Conservation (phyloP, 2,888 invertebrate genomes). For the Ischnura elegans region DNA sequence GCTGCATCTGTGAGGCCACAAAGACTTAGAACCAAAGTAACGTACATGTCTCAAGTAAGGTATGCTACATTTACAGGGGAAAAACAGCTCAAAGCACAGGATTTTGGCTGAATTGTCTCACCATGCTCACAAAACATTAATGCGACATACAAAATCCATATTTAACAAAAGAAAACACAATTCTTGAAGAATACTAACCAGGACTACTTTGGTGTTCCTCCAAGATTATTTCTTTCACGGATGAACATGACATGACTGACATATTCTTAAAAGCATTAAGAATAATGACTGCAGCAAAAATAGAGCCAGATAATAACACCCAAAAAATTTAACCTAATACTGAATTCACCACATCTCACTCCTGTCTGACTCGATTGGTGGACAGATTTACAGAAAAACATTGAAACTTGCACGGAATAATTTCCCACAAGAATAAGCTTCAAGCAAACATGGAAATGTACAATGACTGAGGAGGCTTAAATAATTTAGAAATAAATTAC, state of each 20-base stretch:
- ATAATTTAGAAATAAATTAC: not conserved
- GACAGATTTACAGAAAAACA: not conserved
- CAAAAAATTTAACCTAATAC: not conserved
- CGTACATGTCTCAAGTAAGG: no score
- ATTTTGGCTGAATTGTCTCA: not conserved
- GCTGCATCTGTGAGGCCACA: no score
- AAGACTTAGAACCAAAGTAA: no score
- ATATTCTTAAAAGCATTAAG: not conserved
- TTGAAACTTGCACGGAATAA: not conserved
- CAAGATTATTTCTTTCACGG: not conserved
- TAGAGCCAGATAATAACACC: not conserved
- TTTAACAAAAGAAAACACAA: not conserved
- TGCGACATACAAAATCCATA: not conserved
- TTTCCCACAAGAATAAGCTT: not conserved
- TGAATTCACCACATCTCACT: not conserved
- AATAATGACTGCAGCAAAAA: not conserved
- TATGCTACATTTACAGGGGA: no score
- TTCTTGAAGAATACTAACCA: not conserved
- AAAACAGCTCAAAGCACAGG: not conserved
- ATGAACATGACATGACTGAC: not conserved
- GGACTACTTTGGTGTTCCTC: not conserved
- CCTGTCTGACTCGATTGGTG: not conserved
- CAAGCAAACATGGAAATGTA: not conserved
- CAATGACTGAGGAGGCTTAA: not conserved
- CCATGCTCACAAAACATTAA: not conserved